A percentile compares a stretch with the other conserved stretches of the same genome.
Evolutionary conservation across 2,797 vertebrate genomes (phyloP).

Genomic region (Dipus sagitta): DNA sequence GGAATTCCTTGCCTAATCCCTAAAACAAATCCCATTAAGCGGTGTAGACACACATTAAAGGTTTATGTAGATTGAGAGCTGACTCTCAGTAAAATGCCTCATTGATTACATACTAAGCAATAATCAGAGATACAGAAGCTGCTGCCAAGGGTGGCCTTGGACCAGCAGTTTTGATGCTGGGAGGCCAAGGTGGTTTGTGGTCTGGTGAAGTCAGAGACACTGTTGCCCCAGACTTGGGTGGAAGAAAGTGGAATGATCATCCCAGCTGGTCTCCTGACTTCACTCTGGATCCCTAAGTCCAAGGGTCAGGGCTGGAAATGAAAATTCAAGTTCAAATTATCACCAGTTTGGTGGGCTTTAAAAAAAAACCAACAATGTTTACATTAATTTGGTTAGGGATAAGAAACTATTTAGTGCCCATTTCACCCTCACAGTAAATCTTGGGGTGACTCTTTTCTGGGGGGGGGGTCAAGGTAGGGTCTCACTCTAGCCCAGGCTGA

Average conservation of each 20-base stretch:
- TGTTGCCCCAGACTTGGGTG: neutral
- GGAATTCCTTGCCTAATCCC: constrained; percentile 58
- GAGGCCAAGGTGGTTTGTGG: neutral
- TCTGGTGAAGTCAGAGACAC: neutral
- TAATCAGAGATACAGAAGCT: neutral
- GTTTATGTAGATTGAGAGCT: constrained; percentile 49
- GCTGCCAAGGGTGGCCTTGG: neutral
- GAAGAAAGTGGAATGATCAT: neutral
- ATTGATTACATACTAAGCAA: constrained; percentile 33
- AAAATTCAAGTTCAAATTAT: neutral
- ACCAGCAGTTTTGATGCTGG: neutral
- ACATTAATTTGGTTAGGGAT: neutral
- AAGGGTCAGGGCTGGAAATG: constrained; percentile 16
- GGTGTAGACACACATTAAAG: constrained; percentile 3
- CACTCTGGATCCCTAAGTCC: constrained; percentile 26
- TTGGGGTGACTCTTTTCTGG: neutral
- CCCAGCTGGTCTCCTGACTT: neutral
- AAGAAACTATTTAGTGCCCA: neutral
- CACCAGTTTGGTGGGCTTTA: neutral
- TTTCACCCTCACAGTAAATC: neutral
- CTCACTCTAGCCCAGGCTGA: no score
- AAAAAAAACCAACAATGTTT: neutral
- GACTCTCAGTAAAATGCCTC: constrained; percentile 46
- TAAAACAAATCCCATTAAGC: constrained; percentile 58
- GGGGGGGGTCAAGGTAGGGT: no score